Conservation (phyloP, 1,140 invertebrate species). For the Wiebesia pumilae region DNA sequence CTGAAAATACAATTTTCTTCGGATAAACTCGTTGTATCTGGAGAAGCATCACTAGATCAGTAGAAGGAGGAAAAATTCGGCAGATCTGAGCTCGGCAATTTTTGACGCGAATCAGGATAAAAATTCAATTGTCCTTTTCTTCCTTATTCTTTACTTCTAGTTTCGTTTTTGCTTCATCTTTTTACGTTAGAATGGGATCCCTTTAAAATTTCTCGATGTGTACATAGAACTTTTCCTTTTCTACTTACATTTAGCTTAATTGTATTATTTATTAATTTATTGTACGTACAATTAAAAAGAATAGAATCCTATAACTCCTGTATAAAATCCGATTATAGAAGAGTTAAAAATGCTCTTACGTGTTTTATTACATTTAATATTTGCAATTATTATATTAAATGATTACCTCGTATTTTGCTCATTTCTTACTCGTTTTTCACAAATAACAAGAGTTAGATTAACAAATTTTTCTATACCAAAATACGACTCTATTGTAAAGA, state of each 20-base stretch:
- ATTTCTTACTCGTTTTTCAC: too few relatives aligned
- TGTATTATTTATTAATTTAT: background rate
- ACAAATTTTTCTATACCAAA: too few relatives aligned
- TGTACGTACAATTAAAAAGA: background rate
- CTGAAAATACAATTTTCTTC: slow-evolving; percentile 48
- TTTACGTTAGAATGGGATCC: slow-evolving; percentile 8
- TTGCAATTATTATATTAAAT: too few relatives aligned
- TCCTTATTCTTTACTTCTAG: slow-evolving; percentile 13
- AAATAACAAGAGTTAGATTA: too few relatives aligned
- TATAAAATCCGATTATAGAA: too few relatives aligned
- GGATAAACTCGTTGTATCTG: slow-evolving; percentile 46
- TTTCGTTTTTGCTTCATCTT: slow-evolving; percentile 43
- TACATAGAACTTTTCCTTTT: background rate
- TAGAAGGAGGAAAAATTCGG: slow-evolving; percentile 37
- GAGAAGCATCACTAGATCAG: background rate
- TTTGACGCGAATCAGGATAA: slow-evolving; percentile 49
- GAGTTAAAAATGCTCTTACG: too few relatives aligned
- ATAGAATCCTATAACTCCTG: too few relatives aligned
- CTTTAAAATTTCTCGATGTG: background rate
- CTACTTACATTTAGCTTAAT: background rate
- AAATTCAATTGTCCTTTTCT: slow-evolving; percentile 50
- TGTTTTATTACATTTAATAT: too few relatives aligned
- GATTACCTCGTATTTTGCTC: too few relatives aligned
- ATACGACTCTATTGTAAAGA: too few relatives aligned
- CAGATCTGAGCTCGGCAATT: slow-evolving; percentile 48